These are phyloP conservation scores for Knipowitschia caucasica DNA, from an alignment of 2,797 vertebrate genomes.

Conservation along the genomic window DNA sequence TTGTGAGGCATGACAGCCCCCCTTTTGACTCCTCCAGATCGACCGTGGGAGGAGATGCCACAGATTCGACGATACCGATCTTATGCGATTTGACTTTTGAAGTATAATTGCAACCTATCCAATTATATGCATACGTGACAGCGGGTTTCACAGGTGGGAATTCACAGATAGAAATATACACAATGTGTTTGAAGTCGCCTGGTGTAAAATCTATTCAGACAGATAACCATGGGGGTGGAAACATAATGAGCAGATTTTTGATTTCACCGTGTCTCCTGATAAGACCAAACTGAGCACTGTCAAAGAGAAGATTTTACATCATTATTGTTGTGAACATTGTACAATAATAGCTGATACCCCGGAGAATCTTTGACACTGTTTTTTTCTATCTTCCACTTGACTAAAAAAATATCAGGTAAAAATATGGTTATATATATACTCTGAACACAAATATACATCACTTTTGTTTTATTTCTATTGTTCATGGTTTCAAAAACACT, in stretches of 20 bases:
- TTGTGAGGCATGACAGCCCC: conserved; percentile 65
- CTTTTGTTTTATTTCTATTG: too few species aligned
- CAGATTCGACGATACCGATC: conserved; percentile 16
- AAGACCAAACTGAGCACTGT: background rate
- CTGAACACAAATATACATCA: too few species aligned
- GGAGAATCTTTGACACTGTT: too few species aligned
- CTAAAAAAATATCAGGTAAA: too few species aligned
- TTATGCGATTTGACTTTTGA: background rate
- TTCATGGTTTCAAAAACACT: too few species aligned
- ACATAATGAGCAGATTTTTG: background rate
- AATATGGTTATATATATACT: too few species aligned
- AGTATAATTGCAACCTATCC: conserved; percentile 5
- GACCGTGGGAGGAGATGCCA: conserved; percentile 49
- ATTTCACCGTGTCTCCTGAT: background rate
- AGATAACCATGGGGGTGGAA: background rate
- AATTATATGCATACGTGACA: background rate
- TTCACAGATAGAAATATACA: background rate
- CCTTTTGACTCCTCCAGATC: conserved; percentile 56
- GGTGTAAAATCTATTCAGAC: background rate
- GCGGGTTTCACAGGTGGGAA: background rate
- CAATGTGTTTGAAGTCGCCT: background rate
- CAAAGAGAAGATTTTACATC: background rate
- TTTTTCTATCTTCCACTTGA: too few species aligned
- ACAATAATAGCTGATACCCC: too few species aligned
- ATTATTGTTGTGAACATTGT: background rate